A percentile compares a stretch with the other conserved stretches of the same genome.
These are phyloP conservation scores for Scartelaos histophorus DNA, from an alignment of 2,113 vertebrate species.

Conservation along the genomic window DNA sequence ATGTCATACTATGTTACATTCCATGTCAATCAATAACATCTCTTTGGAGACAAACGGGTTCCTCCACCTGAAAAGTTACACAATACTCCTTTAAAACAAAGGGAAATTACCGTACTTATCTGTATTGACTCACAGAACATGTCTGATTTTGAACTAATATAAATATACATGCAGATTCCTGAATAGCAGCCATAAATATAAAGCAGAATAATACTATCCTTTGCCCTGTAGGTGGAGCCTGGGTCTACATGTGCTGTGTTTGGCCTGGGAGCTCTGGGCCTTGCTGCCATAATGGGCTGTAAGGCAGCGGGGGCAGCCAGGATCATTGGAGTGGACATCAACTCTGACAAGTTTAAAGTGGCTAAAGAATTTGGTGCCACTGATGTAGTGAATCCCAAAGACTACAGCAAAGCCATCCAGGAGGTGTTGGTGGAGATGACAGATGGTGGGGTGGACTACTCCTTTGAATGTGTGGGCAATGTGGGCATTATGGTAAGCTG, in stretches of 20 bases:
- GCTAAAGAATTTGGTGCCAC: conserved; percentile 84
- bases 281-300: conserved; percentile 85
- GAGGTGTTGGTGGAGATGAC: conserved; percentile 81
- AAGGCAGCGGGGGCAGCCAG: conserved; percentile 80
- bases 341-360: conserved; percentile 80
- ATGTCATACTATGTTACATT: no score
- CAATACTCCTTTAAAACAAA: background rate
- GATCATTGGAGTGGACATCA: conserved; percentile 86
- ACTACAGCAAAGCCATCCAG: conserved; percentile 78
- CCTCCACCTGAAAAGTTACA: no score
- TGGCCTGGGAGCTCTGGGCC: conserved; percentile 84
- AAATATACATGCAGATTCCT: background rate
- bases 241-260: conserved; percentile 87
- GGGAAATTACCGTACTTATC: background rate
- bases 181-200: background rate
- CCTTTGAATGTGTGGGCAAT: conserved; percentile 70
- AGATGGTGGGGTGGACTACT: conserved; percentile 79
- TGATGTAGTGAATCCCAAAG: conserved; percentile 83
- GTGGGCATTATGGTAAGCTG: conserved; percentile 12
- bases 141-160: background rate
- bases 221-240: conserved; percentile 78
- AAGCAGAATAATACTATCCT: background rate
- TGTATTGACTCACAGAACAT: background rate
- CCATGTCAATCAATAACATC: no score
- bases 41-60: no score